Percentiles rank a stretch among this genome's conserved stretches.
phyloP scores from a whole-genome alignment of 2,797 vertebrate genomes.

The Micrastur ruficollis region DNA sequence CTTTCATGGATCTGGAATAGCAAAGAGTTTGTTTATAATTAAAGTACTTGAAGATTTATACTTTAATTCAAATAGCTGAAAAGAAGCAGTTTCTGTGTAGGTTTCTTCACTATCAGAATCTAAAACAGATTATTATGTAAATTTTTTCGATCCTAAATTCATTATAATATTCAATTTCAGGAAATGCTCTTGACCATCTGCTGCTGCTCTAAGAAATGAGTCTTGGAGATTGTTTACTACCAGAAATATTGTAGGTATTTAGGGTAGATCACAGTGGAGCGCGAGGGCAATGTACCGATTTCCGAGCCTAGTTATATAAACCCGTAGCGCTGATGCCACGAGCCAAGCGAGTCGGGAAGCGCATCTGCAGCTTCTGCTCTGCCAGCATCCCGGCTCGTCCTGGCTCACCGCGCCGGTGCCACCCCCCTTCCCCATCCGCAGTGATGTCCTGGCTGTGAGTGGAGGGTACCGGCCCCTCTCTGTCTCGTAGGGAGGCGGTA shows the following conservation, averaged over 20 bases:
- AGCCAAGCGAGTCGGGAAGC: neutral
- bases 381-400: neutral
- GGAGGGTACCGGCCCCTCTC: accelerated
- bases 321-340: accelerated
- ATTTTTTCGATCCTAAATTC: slow-evolving; percentile 50
- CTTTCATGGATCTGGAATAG: neutral
- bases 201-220: slow-evolving; percentile 41
- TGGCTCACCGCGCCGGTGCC: accelerated
- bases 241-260: slow-evolving; percentile 1
- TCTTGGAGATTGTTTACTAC: slow-evolving; percentile 38
- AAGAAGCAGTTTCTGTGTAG: slow-evolving; percentile 38
- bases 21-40: slow-evolving; percentile 52
- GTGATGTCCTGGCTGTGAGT: accelerated
- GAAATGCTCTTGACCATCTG: slow-evolving; percentile 69
- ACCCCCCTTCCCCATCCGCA: neutral
- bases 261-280: neutral
- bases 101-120: slow-evolving; percentile 35
- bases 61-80: slow-evolving; percentile 14
- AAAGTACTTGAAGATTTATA: slow-evolving; percentile 17
- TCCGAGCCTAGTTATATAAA: neutral
- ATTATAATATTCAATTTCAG: slow-evolving; percentile 70
- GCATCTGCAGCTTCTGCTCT: neutral
- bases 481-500: accelerated
- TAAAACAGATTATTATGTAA: slow-evolving; percentile 68
- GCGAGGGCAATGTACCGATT: neutral